Conservation (phyloP, 2,888 invertebrate species). For the Limnephilus lunatus region DNA sequence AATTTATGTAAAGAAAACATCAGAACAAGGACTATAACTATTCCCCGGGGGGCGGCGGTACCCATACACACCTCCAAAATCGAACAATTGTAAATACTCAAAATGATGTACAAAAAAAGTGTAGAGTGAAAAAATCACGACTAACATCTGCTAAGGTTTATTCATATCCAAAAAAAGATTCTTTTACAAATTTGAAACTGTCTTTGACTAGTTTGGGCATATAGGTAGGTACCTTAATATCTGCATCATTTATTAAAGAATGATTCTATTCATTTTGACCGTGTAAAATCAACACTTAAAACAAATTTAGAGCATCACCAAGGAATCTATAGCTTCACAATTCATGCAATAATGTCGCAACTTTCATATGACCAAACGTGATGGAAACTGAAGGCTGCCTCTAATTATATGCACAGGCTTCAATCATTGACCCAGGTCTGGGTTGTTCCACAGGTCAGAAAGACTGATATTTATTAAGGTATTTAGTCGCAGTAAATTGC, state of each 20-base stretch:
- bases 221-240: too few species aligned
- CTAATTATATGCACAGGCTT: background rate
- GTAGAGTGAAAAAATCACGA: too few species aligned
- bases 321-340: background rate
- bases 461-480: slow-evolving; percentile 15
- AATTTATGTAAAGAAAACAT: too few species aligned
- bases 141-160: too few species aligned
- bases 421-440: slow-evolving; percentile 17
- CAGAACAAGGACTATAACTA: too few species aligned
- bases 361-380: slow-evolving; percentile 2
- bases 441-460: slow-evolving; percentile 2
- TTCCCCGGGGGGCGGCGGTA: too few species aligned
- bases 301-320: background rate
- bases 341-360: background rate
- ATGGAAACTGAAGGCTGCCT: slow-evolving; percentile 12
- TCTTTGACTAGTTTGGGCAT: too few species aligned
- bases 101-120: too few species aligned
- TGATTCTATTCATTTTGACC: background rate
- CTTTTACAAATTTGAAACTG: too few species aligned
- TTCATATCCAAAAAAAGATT: too few species aligned
- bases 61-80: too few species aligned
- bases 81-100: too few species aligned
- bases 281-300: background rate
- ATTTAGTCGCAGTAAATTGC: slow-evolving; percentile 32
- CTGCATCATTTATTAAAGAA: background rate